These are phyloP conservation scores for Cebidichthys violaceus DNA, from an alignment of 2,113 vertebrate genomes.

Conservation along the genomic window DNA sequence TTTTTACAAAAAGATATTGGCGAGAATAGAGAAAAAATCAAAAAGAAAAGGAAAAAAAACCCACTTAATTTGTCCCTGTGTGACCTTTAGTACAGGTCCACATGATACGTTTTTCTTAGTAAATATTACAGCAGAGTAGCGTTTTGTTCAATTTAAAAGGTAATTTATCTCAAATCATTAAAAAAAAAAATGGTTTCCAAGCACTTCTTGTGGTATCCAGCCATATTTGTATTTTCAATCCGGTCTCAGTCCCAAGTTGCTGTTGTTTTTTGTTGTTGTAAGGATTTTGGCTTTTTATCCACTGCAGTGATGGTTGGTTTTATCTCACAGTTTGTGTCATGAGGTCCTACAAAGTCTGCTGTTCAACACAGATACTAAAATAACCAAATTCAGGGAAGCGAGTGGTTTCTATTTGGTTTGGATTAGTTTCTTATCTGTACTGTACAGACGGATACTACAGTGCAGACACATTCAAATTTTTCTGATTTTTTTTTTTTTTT, in stretches of 20 bases:
- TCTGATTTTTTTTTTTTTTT: too few relatives aligned
- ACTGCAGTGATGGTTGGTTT: conserved; percentile 7
- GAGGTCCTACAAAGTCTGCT: conserved; percentile 50
- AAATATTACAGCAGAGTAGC: neutral
- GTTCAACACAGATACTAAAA: conserved; percentile 52
- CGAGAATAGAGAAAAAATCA: too few relatives aligned
- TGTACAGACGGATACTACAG: conserved; percentile 63
- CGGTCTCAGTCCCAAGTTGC: too few relatives aligned
- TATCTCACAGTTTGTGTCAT: conserved; percentile 21
- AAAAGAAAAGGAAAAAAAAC: neutral
- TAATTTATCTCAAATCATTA: neutral
- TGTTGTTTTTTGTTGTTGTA: neutral
- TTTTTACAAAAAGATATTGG: neutral
- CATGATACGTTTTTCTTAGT: neutral
- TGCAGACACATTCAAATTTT: conserved; percentile 40
- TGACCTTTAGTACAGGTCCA: neutral
- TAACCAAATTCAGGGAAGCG: conserved; percentile 47
- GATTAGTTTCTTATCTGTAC: conserved; percentile 74
- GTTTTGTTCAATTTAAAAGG: neutral
- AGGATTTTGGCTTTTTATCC: neutral
- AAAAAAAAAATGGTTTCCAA: neutral
- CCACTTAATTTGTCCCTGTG: neutral
- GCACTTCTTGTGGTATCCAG: too few relatives aligned
- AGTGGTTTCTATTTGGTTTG: conserved; percentile 51
- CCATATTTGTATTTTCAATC: too few relatives aligned